A percentile compares a stretch with the other conserved stretches of the same genome.
phyloP scores from a whole-genome alignment of 2,888 invertebrate species.

The Operophtera brumata region DNA sequence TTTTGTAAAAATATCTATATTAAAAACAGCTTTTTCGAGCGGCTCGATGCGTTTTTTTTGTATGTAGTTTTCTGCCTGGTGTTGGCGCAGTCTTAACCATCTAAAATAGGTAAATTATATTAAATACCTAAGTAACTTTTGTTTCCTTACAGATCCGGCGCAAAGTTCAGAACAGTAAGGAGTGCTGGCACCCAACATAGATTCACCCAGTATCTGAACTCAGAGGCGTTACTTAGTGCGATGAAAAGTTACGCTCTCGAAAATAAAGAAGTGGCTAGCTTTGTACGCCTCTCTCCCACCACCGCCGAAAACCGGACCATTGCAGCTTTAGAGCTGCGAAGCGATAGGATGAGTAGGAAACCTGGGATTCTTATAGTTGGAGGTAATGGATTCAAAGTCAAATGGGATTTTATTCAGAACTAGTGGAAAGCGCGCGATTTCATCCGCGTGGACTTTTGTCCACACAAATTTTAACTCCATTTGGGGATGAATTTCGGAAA shows the following conservation, averaged over 20 bases:
- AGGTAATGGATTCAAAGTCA: slow-evolving; percentile 41
- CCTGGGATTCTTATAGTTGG: slow-evolving; percentile 71
- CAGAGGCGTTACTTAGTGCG: slow-evolving; percentile 38
- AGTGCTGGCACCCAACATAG: slow-evolving; percentile 40
- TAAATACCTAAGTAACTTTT: not conserved
- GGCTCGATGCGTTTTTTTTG: too few relatives aligned
- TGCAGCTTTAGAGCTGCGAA: slow-evolving; percentile 62
- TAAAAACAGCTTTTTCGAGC: too few relatives aligned
- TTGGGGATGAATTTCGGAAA: too few relatives aligned
- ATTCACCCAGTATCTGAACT: slow-evolving; percentile 48
- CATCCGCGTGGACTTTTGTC: too few relatives aligned
- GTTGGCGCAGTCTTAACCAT: too few relatives aligned
- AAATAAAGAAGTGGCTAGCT: slow-evolving; percentile 53
- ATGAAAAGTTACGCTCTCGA: slow-evolving; percentile 41
- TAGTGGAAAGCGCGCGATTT: too few relatives aligned
- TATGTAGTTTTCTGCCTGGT: too few relatives aligned
- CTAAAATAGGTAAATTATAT: too few relatives aligned
- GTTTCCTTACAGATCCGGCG: slow-evolving; percentile 55
- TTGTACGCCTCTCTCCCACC: slow-evolving; percentile 46
- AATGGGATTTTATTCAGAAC: too few relatives aligned
- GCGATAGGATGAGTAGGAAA: slow-evolving; percentile 61
- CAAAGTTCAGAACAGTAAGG: slow-evolving; percentile 57
- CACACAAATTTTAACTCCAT: too few relatives aligned
- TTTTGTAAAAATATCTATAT: too few relatives aligned
- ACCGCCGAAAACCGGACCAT: slow-evolving; percentile 60